Evolutionary conservation across 1,140 invertebrate genomes (phyloP), one percentile per base, ranked within the genome.

Genomic region (Drosophila pandora): DNA sequence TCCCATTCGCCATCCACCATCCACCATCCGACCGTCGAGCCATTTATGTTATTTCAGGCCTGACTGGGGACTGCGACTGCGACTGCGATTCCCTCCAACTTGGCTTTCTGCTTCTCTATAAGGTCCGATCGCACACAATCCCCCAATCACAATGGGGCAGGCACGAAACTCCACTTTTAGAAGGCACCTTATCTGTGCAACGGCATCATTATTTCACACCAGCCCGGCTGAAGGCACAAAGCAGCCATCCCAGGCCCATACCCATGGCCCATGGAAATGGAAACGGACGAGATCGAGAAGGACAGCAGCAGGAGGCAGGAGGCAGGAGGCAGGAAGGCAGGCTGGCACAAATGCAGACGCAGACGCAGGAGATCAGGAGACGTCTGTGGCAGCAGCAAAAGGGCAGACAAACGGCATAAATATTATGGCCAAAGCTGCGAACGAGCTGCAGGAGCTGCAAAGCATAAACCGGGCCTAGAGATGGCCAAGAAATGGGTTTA

Each of bases 191-290:
- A 90, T 90, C 84, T 77, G 68, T 61, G 62, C 85, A 77, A 81
- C 81, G 85, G 85, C 81, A 90, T 90, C 85, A 90, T 81, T 90
- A 89, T 77, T 90, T 90, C 85, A 90, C 85, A 90, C 85, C 87
- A 90, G 55, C 68, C 69, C 60, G 61, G 57, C 68, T 61, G 68
- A 60, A 72, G 64, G 70, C 79, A 47, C 62, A 60, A 39, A 54
- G 39, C 64, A 37, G 5, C 25, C 5, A 6, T 6, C 25, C 4
- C 25, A 7, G 5, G 7, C 25, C 25, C 25, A 28, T 28, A 28
- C 25, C 23, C 43, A 45, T 63, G 48, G 48, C 53, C 55, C 54
- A 54, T 69, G 63, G 62, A 17, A 48, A 30, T 56, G 60, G 30
- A 61, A 41, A 41, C 39, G 39, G 39, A 13, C 8, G 39, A 32